Evolutionary conservation across 2,113 vertebrate genomes (phyloP).

Genomic region (Mus spicilegus): DNA sequence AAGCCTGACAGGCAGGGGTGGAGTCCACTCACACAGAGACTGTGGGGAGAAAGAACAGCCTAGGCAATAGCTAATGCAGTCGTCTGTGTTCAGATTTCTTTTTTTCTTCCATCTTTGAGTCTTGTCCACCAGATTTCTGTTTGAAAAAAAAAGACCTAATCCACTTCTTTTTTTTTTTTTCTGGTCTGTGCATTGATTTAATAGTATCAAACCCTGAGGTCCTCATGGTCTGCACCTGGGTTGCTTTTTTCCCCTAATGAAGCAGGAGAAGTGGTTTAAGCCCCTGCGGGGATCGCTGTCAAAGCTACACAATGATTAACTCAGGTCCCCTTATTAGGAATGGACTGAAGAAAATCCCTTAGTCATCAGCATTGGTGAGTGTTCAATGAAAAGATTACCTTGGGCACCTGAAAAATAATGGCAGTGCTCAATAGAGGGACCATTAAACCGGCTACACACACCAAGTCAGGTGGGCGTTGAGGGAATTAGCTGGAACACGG

Average conservation of each 20-base stretch:
- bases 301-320: slow-evolving; percentile 82
- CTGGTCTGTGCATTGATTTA: slow-evolving; percentile 81
- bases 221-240: slow-evolving; percentile 81
- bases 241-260: slow-evolving; percentile 83
- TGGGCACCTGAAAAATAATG: slow-evolving; percentile 83
- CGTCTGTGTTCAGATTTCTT: slow-evolving; percentile 62
- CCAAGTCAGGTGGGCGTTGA: slow-evolving; percentile 78
- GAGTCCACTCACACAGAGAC: not conserved
- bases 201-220: slow-evolving; percentile 82
- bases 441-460: slow-evolving; percentile 80
- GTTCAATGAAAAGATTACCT: slow-evolving; percentile 82
- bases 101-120: slow-evolving; percentile 71
- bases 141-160: slow-evolving; percentile 71
- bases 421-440: slow-evolving; percentile 75
- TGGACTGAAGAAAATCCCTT: slow-evolving; percentile 80
- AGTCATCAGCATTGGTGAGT: slow-evolving; percentile 81
- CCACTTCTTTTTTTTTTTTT: slow-evolving; percentile 72
- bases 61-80: slow-evolving; percentile 54
- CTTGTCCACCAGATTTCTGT: slow-evolving; percentile 76
- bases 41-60: slow-evolving; percentile 37
- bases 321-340: slow-evolving; percentile 80
- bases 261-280: slow-evolving; percentile 81
- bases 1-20: slow-evolving; percentile 12
- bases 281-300: slow-evolving; percentile 76
- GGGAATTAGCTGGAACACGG: slow-evolving; percentile 76